A percentile compares a stretch with the other conserved stretches of the same genome.
Evolutionary conservation across 2,888 invertebrate species (phyloP).

Genomic region (Trissoscelio sp.): DNA sequence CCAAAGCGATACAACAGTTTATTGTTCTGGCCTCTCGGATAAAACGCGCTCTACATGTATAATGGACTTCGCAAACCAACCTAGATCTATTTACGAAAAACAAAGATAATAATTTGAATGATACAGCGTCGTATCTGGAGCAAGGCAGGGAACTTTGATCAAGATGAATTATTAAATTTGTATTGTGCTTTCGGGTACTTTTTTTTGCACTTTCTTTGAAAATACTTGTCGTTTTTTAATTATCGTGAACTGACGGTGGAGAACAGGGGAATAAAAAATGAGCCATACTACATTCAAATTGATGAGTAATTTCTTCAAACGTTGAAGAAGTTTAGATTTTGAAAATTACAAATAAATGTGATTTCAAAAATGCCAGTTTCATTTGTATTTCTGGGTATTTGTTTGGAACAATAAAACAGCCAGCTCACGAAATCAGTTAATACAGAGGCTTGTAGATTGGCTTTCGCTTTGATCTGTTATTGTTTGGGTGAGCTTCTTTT

Average conservation of each 20-base stretch:
- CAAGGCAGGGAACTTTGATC: conserved; percentile 32
- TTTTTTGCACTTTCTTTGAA: too few species aligned
- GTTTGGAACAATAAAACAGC: too few species aligned
- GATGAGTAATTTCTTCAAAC: neutral
- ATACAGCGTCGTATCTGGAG: conserved; percentile 40
- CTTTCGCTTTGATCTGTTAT: conserved; percentile 32
- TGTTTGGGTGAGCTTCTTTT: conserved; percentile 30
- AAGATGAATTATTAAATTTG: conserved; percentile 35
- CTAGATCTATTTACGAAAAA: conserved; percentile 59
- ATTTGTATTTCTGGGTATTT: too few species aligned
- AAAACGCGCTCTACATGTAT: conserved; percentile 43
- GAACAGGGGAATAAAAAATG: too few species aligned
- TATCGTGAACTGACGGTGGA: too few species aligned
- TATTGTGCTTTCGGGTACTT: neutral
- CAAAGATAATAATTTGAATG: conserved; percentile 32
- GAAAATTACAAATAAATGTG: neutral
- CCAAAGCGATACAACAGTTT: conserved; percentile 62
- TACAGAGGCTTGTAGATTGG: too few species aligned
- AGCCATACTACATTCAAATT: neutral
- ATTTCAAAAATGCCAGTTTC: too few species aligned
- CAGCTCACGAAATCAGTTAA: too few species aligned
- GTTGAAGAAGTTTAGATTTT: conserved; percentile 6
- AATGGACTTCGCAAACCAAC: conserved; percentile 32
- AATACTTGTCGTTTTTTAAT: too few species aligned
- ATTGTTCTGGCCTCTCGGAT: conserved; percentile 60